These are phyloP conservation scores for Agrochola circellaris DNA, from an alignment of 2,888 invertebrate genomes.

Conservation along the genomic window DNA sequence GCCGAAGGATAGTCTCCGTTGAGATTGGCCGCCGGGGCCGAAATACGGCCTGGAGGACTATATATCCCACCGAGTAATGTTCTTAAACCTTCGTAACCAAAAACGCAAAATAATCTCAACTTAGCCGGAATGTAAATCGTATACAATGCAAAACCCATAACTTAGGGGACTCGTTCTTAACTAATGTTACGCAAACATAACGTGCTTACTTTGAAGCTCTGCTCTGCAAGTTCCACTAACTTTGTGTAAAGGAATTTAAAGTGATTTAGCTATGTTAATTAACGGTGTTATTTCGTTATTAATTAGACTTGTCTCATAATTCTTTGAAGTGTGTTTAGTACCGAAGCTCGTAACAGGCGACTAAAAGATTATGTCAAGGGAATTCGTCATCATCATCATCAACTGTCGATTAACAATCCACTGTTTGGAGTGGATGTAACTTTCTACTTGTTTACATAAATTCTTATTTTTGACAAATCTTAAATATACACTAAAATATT, in stretches of 20 bases:
- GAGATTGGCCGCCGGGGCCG: no score
- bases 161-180: neutral
- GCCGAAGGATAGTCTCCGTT: no score
- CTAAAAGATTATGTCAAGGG: no score
- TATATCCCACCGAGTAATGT: neutral
- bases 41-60: no score
- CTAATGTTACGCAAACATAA: slow-evolving; percentile 17
- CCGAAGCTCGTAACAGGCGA: neutral
- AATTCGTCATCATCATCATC: no score
- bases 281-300: neutral
- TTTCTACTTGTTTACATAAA: no score
- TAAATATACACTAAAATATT: no score
- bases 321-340: neutral
- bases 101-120: neutral
- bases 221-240: slow-evolving; percentile 15
- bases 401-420: no score
- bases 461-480: no score
- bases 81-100: neutral
- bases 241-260: slow-evolving; percentile 1
- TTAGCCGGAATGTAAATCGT: neutral
- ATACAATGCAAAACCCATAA: slow-evolving; percentile 11
- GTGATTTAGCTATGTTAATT: slow-evolving; percentile 6
- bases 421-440: no score
- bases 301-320: neutral
- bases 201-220: slow-evolving; percentile 6